phyloP scores from a whole-genome alignment of 2,888 invertebrate genomes.

The Parochlus steinenii region DNA sequence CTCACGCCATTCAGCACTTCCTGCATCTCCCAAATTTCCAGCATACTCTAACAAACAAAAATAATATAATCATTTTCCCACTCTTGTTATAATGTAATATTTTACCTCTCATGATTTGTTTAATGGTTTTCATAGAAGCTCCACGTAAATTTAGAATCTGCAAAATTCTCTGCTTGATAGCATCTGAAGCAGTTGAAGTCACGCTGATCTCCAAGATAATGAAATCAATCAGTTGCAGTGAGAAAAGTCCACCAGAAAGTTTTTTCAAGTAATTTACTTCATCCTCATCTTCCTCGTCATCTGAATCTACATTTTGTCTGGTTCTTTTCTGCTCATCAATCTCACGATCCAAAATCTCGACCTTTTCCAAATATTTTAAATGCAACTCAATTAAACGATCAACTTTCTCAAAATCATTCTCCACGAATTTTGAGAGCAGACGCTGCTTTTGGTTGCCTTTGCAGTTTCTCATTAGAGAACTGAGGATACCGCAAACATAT shows the following conservation, averaged over 20 bases:
- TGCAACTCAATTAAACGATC: slow-evolving; percentile 91
- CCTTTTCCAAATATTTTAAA: slow-evolving; percentile 90
- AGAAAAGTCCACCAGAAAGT: slow-evolving; percentile 89
- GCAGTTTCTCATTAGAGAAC: slow-evolving; percentile 85
- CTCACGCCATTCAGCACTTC: slow-evolving; percentile 68
- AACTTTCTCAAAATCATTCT: slow-evolving; percentile 96
- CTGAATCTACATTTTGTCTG: not conserved
- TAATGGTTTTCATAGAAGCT: slow-evolving; percentile 80
- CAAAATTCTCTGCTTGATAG: slow-evolving; percentile 70
- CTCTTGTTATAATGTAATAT: slow-evolving; percentile 5
- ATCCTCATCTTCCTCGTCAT: slow-evolving; percentile 54
- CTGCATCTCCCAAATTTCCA: slow-evolving; percentile 84
- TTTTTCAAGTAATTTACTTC: slow-evolving; percentile 78
- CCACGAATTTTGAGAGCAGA: slow-evolving; percentile 85
- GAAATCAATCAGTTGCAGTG: slow-evolving; percentile 86
- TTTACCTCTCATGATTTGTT: slow-evolving; percentile 81
- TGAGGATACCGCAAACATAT: slow-evolving; percentile 75
- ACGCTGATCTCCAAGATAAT: slow-evolving; percentile 62
- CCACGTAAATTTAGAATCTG: slow-evolving; percentile 79
- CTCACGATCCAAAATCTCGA: slow-evolving; percentile 63
- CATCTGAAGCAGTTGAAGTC: slow-evolving; percentile 34
- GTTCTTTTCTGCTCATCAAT: slow-evolving; percentile 37
- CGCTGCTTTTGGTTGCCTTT: slow-evolving; percentile 79
- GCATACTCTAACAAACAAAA: slow-evolving; percentile 59
- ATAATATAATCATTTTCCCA: not conserved